A percentile compares a stretch with the other conserved stretches of the same genome.
phyloP scores from a whole-genome alignment of 2,113 vertebrate genomes.

The Sphaerodactylus townsendi region DNA sequence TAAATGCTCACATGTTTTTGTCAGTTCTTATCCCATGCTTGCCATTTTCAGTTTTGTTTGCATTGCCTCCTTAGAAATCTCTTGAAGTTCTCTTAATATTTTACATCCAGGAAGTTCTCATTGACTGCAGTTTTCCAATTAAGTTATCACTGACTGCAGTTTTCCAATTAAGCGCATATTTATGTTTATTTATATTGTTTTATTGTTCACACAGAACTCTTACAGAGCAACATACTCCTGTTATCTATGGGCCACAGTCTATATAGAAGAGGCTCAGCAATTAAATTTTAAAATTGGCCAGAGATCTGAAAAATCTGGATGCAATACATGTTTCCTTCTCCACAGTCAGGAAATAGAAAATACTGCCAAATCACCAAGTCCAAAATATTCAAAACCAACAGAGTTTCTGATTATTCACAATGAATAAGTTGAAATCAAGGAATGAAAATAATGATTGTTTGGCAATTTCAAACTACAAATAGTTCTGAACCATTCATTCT shows the following conservation, averaged over 20 bases:
- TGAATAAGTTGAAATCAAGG: neutral
- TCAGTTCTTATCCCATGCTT: no score
- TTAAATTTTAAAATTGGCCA: neutral
- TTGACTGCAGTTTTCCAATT: no score
- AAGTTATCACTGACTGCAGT: no score
- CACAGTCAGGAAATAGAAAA: neutral
- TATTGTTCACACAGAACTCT: no score
- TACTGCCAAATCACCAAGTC: neutral
- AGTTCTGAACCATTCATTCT: slow-evolving; percentile 20
- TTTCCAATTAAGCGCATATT: no score
- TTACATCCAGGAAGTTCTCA: no score
- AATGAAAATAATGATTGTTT: neutral
- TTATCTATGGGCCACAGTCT: neutral
- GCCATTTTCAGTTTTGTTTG: no score
- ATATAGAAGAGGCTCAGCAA: neutral
- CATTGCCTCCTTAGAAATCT: no score
- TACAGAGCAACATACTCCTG: neutral
- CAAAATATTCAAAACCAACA: neutral
- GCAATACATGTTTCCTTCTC: neutral
- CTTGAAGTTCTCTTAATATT: no score
- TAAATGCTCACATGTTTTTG: no score
- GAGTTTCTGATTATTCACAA: neutral
- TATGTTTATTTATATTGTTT: no score
- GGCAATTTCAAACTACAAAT: neutral
- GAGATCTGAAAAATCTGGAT: neutral